phyloP scores from a whole-genome alignment of 2,113 vertebrate genomes.

The Zosterops japonicus region DNA sequence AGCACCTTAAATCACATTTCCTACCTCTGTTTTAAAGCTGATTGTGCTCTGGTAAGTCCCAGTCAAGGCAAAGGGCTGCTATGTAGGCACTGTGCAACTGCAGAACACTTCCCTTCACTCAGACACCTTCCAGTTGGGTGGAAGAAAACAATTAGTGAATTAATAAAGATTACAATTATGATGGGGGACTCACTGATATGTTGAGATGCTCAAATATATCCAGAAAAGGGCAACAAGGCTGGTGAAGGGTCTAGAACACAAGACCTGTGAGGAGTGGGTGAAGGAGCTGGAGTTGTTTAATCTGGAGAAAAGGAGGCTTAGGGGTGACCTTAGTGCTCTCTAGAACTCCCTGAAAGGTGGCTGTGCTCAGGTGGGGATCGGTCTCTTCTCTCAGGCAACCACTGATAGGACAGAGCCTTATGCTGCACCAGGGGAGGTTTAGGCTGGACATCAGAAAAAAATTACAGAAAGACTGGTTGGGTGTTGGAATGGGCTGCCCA shows the following conservation, averaged over 20 bases:
- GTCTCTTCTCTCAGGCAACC: background rate
- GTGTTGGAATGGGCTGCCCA: background rate
- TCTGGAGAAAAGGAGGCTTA: background rate
- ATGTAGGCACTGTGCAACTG: background rate
- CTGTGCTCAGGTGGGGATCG: rapidly evolving
- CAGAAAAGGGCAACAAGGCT: background rate
- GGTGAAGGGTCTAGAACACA: background rate
- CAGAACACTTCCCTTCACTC: background rate
- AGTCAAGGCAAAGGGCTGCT: background rate
- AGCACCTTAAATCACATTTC: background rate
- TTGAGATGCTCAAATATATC: background rate
- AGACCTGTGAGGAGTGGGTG: background rate
- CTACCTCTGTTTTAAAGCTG: background rate
- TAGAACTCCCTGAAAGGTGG: background rate
- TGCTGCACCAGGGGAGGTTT: rapidly evolving
- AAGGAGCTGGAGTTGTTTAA: background rate
- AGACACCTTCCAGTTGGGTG: background rate
- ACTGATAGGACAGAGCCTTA: background rate
- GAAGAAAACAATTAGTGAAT: background rate
- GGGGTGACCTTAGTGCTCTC: background rate
- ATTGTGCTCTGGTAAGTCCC: background rate
- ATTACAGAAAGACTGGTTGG: background rate
- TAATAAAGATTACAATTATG: background rate
- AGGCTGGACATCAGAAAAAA: background rate
- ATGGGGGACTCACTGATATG: background rate